Percentiles rank a stretch among this genome's conserved stretches.
phyloP scores from a whole-genome alignment of 64 coral and sea anemone genomes.

The Pachyseris speciosa region DNA sequence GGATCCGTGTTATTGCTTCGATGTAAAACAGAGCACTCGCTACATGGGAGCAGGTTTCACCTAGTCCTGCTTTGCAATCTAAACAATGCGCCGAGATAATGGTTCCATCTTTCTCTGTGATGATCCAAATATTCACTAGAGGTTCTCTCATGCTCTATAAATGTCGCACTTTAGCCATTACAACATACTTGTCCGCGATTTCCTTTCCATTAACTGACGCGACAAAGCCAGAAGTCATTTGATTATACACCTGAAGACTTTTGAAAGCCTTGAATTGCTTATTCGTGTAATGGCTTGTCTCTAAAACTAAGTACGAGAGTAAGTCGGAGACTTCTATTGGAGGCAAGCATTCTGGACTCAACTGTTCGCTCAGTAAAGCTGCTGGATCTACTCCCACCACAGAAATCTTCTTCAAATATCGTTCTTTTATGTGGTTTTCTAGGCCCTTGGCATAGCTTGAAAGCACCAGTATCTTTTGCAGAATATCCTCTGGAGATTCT shows the following conservation, averaged over 20 bases:
- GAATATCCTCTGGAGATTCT: too few species aligned
- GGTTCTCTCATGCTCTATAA: slow-evolving; percentile 17
- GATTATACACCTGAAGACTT: slow-evolving; percentile 12
- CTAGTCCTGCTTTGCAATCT: slow-evolving; percentile 35
- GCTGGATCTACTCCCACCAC: slow-evolving; percentile 24
- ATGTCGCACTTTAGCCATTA: slow-evolving; percentile 16
- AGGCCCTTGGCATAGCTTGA: slow-evolving; percentile 15
- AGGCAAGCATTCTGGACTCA: slow-evolving; percentile 28
- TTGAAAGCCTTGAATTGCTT: slow-evolving; percentile 12
- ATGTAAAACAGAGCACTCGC: slow-evolving; percentile 50
- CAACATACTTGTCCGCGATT: slow-evolving; percentile 16
- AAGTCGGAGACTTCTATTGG: slow-evolving; percentile 15
- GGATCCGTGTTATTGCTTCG: neutral
- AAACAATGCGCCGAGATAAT: slow-evolving; percentile 31
- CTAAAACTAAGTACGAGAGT: neutral
- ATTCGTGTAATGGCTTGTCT: slow-evolving; percentile 35
- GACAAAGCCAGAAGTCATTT: slow-evolving; percentile 7
- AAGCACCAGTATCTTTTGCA: neutral
- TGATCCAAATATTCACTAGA: slow-evolving; percentile 19
- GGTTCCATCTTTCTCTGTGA: slow-evolving; percentile 21
- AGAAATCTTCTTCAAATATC: slow-evolving; percentile 2
- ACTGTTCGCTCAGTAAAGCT: neutral
- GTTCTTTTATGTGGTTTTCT: slow-evolving; percentile 13
- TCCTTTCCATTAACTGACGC: slow-evolving; percentile 1
- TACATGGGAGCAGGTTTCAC: slow-evolving; percentile 36